phyloP scores from a whole-genome alignment of 2,888 invertebrate genomes.

The Morpho helenor region DNA sequence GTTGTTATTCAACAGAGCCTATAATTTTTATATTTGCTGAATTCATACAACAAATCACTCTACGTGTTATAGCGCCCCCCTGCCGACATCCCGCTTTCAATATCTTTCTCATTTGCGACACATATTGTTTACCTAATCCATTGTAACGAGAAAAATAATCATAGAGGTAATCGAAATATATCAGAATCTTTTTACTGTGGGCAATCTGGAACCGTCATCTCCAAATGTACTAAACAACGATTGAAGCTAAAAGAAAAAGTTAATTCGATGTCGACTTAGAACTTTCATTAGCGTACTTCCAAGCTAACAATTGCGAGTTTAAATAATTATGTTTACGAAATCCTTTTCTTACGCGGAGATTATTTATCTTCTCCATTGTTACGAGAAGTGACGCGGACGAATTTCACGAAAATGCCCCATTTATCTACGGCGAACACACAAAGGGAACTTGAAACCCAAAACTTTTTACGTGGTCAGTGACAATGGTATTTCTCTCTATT shows the following conservation, averaged over 20 bases:
- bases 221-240: conserved; percentile 18
- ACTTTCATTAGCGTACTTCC: conserved; percentile 67
- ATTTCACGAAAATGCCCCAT: conserved; percentile 76
- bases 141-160: too few relatives aligned
- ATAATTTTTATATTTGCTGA: too few relatives aligned
- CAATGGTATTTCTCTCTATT: conserved; percentile 69
- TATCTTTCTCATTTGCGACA: too few relatives aligned
- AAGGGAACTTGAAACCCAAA: conserved; percentile 73
- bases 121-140: too few relatives aligned
- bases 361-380: conserved; percentile 76
- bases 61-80: too few relatives aligned
- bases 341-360: conserved; percentile 76
- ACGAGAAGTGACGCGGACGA: conserved; percentile 74
- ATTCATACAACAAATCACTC: too few relatives aligned
- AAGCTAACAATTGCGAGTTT: conserved; percentile 73
- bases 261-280: conserved; percentile 59
- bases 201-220: too few relatives aligned
- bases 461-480: conserved; percentile 77
- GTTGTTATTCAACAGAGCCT: too few relatives aligned
- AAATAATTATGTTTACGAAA: conserved; percentile 78
- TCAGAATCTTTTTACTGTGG: too few relatives aligned
- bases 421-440: conserved; percentile 71
- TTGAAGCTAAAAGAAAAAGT: conserved; percentile 54
- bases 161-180: too few relatives aligned
- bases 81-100: too few relatives aligned